Conservation (phyloP, 2,888 invertebrate genomes). For the Lathronympha strigana region DNA sequence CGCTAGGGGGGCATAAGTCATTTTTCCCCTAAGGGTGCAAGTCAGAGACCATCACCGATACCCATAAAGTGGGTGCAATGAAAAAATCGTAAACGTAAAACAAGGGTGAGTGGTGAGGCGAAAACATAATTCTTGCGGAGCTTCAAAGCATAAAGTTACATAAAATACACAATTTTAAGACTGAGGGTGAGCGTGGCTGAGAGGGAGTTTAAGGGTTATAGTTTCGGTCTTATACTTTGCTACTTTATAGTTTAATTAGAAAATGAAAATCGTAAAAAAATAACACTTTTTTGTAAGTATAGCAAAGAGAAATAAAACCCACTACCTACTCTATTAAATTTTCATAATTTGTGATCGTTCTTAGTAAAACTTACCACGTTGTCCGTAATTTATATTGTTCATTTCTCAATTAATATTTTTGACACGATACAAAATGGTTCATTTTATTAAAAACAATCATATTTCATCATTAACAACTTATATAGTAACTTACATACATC, state of each 20-base stretch:
- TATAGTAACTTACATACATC: too few species aligned
- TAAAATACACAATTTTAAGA: conserved; percentile 49
- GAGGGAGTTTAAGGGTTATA: conserved; percentile 29
- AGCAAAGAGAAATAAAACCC: not conserved
- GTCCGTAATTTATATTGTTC: too few species aligned
- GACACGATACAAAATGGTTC: too few species aligned
- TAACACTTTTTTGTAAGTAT: not conserved
- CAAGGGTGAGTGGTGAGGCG: conserved; percentile 65
- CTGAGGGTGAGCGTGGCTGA: conserved; percentile 15
- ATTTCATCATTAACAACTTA: too few species aligned
- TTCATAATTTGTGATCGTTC: too few species aligned
- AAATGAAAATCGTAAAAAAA: conserved; percentile 5
- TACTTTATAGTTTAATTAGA: not conserved
- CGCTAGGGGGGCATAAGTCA: not conserved
- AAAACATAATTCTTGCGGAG: conserved; percentile 72
- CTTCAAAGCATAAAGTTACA: conserved; percentile 48
- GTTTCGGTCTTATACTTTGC: conserved; percentile 16
- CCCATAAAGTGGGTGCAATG: conserved; percentile 78
- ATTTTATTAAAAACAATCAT: too few species aligned
- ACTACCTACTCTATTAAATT: too few species aligned
- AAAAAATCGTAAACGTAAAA: conserved; percentile 71
- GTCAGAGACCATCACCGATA: conserved; percentile 57
- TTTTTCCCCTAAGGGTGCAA: not conserved
- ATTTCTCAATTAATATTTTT: too few species aligned
- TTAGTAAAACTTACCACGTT: too few species aligned